These are phyloP conservation scores for Macrosiphum euphorbiae DNA, from an alignment of 2,888 invertebrate genomes.

Conservation along the genomic window DNA sequence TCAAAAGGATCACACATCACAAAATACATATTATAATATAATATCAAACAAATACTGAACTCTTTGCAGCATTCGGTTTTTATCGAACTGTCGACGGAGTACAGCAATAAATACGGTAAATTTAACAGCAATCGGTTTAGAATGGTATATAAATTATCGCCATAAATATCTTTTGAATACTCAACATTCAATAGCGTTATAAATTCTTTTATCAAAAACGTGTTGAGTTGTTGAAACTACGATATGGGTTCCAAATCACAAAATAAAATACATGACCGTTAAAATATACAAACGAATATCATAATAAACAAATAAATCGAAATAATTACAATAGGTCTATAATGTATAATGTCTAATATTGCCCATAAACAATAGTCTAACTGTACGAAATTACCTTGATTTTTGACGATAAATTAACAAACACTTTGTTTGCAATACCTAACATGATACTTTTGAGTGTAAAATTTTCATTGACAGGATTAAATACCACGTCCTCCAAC, in stretches of 20 bases:
- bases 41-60: slow-evolving; percentile 15
- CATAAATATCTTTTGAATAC: slow-evolving; percentile 20
- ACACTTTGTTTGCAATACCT: neutral
- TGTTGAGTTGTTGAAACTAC: slow-evolving; percentile 36
- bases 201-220: slow-evolving; percentile 42
- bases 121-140: slow-evolving; percentile 22
- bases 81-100: slow-evolving; percentile 17
- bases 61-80: slow-evolving; percentile 32
- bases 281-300: neutral
- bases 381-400: neutral
- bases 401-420: slow-evolving; percentile 7
- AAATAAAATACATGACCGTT: neutral
- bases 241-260: neutral
- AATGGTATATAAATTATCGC: neutral
- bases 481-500: slow-evolving; percentile 21
- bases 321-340: neutral
- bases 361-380: too few species aligned
- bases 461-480: neutral
- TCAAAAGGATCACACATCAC: neutral
- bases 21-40: neutral
- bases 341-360: neutral
- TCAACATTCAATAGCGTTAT: neutral
- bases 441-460: slow-evolving; percentile 32
- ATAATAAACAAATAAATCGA: neutral
- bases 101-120: slow-evolving; percentile 31